Conservation (phyloP, 2,888 invertebrate genomes). For the Lathronympha strigana region DNA sequence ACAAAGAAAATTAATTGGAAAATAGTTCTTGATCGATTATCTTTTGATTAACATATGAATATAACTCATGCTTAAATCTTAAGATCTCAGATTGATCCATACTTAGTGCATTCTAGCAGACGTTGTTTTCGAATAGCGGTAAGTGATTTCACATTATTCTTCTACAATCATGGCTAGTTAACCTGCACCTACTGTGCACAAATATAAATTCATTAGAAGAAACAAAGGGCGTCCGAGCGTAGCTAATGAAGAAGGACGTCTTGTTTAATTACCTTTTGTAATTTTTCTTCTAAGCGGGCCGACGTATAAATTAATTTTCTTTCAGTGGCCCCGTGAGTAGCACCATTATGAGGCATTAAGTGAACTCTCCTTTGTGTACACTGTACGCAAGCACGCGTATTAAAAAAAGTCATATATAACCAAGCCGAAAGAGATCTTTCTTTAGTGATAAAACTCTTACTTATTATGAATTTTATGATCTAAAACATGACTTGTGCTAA, state of each 20-base stretch:
- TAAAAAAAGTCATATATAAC: not conserved
- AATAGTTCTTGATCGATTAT: too few species aligned
- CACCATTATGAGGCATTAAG: conserved; percentile 65
- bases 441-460: not conserved
- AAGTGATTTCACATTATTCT: not conserved
- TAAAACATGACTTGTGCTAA: not conserved
- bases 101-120: too few species aligned
- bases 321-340: conserved; percentile 60
- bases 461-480: not conserved
- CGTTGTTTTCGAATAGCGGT: not conserved
- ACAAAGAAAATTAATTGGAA: too few species aligned
- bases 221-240: conserved; percentile 70
- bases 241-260: conserved; percentile 79
- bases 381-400: conserved; percentile 42
- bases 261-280: conserved; percentile 79
- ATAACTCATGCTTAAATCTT: too few species aligned
- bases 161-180: not conserved
- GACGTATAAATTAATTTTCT: conserved; percentile 76
- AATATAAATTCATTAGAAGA: conserved; percentile 72
- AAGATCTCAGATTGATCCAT: too few species aligned
- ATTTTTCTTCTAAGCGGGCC: conserved; percentile 74
- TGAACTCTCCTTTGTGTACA: conserved; percentile 63
- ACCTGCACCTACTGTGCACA: conserved; percentile 51
- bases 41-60: too few species aligned
- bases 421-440: not conserved